Evolutionary conservation across 2,113 vertebrate genomes (phyloP).

Genomic region (Crotalus tigris): DNA sequence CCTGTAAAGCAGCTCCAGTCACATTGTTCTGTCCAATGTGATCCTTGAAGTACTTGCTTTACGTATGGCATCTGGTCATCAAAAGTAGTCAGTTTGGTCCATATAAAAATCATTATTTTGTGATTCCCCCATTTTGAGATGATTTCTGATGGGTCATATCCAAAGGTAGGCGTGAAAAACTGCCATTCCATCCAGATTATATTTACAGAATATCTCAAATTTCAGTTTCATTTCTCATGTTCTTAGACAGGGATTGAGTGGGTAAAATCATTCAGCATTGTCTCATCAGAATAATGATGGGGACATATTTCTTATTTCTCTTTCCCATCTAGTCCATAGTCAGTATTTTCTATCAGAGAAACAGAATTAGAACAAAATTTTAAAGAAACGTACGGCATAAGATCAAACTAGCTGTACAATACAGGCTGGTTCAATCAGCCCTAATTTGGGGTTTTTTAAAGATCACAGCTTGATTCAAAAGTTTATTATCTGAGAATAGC

Average conservation of each 20-base stretch:
- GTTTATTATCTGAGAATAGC: neutral
- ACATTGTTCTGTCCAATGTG: neutral
- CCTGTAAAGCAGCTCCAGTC: too few species aligned
- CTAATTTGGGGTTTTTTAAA: neutral
- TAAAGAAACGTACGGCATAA: neutral
- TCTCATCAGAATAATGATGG: neutral
- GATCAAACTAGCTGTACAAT: neutral
- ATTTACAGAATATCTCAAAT: neutral
- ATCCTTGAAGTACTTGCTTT: neutral
- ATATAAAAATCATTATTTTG: neutral
- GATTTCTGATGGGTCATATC: neutral
- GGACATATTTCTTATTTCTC: neutral
- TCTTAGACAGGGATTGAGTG: neutral
- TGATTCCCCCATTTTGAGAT: neutral
- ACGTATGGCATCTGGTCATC: neutral
- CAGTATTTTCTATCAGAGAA: neutral
- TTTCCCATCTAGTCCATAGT: neutral
- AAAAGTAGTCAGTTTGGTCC: neutral
- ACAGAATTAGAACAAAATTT: neutral
- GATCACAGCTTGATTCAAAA: neutral
- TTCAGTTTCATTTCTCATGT: neutral
- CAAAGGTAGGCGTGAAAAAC: neutral
- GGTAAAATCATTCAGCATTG: neutral
- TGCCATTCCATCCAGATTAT: neutral
- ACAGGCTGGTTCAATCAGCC: neutral